phyloP scores from a whole-genome alignment of 1,140 invertebrate genomes.

The Cryptotermes secundus region DNA sequence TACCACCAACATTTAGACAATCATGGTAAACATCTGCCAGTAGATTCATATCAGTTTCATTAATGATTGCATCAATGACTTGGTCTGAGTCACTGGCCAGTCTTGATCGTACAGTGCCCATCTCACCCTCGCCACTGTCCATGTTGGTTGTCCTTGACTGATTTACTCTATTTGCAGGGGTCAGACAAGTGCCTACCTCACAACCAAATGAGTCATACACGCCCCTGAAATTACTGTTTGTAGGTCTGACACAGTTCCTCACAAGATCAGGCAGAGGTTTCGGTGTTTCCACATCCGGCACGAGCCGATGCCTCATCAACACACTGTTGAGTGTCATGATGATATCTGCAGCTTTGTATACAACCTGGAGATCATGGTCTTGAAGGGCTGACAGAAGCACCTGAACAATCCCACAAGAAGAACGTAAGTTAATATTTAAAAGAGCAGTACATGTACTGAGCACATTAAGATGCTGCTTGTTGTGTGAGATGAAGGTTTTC shows the following conservation, averaged over 20 bases:
- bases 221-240: slow-evolving; percentile 36
- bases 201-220: slow-evolving; percentile 20
- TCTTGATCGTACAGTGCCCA: background rate
- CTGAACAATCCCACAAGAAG: slow-evolving; percentile 34
- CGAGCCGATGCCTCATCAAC: slow-evolving; percentile 50
- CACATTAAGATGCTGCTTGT: no score
- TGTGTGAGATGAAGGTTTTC: no score
- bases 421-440: no score
- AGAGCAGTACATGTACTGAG: no score
- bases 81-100: slow-evolving; percentile 36
- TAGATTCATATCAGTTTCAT: slow-evolving; percentile 58
- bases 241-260: slow-evolving; percentile 43
- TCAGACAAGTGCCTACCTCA: background rate
- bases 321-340: slow-evolving; percentile 58
- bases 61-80: slow-evolving; percentile 56
- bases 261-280: slow-evolving; percentile 44
- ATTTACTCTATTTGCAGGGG: background rate
- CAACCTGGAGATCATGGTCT: slow-evolving; percentile 69
- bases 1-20: slow-evolving; percentile 41
- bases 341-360: slow-evolving; percentile 58
- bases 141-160: slow-evolving; percentile 31
- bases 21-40: slow-evolving; percentile 56
- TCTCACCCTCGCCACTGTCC: slow-evolving; percentile 24
- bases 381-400: slow-evolving; percentile 64
- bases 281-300: slow-evolving; percentile 41